Evolutionary conservation across 2,888 invertebrate genomes (phyloP), one percentile per base, ranked within the genome.

Genomic region (Stenoptilia bipunctidactyla): DNA sequence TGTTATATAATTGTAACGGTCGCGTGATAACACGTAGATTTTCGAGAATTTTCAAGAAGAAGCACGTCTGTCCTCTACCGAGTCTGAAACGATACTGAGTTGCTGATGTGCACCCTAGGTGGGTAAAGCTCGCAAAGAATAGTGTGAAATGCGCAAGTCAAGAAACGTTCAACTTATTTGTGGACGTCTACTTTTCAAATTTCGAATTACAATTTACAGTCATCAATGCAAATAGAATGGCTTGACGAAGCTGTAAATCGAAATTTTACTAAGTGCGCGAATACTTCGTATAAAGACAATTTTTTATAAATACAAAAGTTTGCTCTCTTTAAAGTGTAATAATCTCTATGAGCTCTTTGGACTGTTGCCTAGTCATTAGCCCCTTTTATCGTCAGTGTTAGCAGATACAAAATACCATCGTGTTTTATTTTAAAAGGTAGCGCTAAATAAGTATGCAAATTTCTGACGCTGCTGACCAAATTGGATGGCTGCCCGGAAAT

Each of bases 121-220:
- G 58, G 65, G 63, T 65, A 61, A 53, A 52, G 55, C 20, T 20
- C 20, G 20, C 20, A 8, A 20, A 20, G 57, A 63, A 61, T 60
- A 55, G 73, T 69, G 66, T 69, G 73, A 77, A 76, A 77, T 80
- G 82, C 80, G 80, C 77, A 80, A 79, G 75, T 80, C 82, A 79
- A 72, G 62, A 65, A 54, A 58, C 56, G 61, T 64, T 70, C 8
- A 71, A 74, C 70, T 74, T 73, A 71, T 67, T 8, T 20, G 20
- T 20, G 20, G 20, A 64, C 61, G 62, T 64, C 66, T 66, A 70
- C 69, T 74, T 72, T 70, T 63, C 56, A 72, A 74, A 67, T 73
- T 71, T 20, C 20, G 20, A 20, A 20, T 20, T n/a, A n/a, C n/a
- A n/a, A n/a, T n/a, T n/a, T n/a, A n/a, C n/a, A n/a, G n/a, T n/a